Conservation (phyloP, 1,140 invertebrate species). For the Cardiocondyla obscurior region DNA sequence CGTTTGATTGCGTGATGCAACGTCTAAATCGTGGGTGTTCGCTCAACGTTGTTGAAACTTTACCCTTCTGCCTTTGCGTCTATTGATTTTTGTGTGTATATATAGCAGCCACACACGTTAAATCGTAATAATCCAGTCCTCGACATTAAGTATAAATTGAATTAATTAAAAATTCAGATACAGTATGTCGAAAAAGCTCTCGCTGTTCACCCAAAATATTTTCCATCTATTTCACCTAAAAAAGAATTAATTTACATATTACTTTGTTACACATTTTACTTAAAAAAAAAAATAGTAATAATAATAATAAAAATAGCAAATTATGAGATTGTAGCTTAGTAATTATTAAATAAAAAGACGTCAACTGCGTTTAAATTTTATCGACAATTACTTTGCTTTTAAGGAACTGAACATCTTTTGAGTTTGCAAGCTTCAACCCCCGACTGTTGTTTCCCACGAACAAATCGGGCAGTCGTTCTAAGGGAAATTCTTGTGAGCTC, state of each 20-base stretch:
- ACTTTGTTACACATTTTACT: background rate
- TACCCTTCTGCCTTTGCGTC: background rate
- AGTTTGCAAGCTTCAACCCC: background rate
- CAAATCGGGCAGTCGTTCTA: conserved; percentile 18
- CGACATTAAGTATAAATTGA: background rate
- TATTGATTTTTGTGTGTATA: conserved; percentile 21
- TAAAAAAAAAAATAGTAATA: background rate
- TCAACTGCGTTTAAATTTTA: background rate
- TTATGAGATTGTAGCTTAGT: background rate
- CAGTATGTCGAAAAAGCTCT: background rate
- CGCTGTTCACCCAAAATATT: background rate
- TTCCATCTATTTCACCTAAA: background rate
- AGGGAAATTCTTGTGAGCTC: conserved; percentile 34
- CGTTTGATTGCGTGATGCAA: conserved; percentile 12
- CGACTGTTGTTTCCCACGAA: background rate
- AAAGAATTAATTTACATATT: background rate
- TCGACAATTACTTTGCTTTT: background rate
- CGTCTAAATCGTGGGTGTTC: background rate
- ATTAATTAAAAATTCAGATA: conserved; percentile 12
- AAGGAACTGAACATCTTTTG: background rate
- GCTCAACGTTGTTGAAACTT: conserved; percentile 34
- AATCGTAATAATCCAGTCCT: background rate
- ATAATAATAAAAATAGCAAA: too few relatives aligned
- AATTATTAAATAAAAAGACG: background rate
- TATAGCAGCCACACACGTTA: background rate